phyloP scores from a whole-genome alignment of 2,888 invertebrate species.

The Bellardia bayeri region DNA sequence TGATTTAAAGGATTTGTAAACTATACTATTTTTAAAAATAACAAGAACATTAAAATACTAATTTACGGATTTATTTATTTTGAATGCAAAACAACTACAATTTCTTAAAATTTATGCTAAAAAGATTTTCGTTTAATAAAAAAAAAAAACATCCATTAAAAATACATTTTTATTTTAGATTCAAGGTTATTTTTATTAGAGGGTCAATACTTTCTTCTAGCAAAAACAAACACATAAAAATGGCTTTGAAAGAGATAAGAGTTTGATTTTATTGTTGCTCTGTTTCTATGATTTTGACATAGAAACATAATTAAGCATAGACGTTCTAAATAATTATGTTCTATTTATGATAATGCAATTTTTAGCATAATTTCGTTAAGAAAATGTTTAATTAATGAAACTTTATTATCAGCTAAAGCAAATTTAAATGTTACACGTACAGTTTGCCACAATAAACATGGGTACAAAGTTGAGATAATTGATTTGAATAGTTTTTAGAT shows the following conservation, averaged over 20 bases:
- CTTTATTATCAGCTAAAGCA: neutral
- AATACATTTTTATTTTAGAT: neutral
- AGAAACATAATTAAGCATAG: conserved; percentile 48
- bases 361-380: neutral
- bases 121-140: neutral
- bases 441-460: too few relatives aligned
- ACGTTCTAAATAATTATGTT: conserved; percentile 5
- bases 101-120: conserved; percentile 2
- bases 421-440: too few relatives aligned
- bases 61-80: neutral
- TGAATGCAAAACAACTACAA: neutral
- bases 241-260: conserved; percentile 25
- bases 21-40: neutral
- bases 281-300: conserved; percentile 10
- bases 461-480: too few relatives aligned
- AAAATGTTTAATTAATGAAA: neutral
- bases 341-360: conserved; percentile 43
- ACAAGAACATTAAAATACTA: neutral
- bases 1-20: neutral
- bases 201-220: conserved; percentile 54
- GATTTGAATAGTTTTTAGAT: too few relatives aligned
- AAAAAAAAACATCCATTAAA: neutral
- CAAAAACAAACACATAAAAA: conserved; percentile 8
- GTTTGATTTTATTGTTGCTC: neutral
- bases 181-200: conserved; percentile 47